A percentile compares a stretch with the other conserved stretches of the same genome.
These are phyloP conservation scores for Drosophila nr. medialis DNA, from an alignment of 2,888 invertebrate genomes.

Conservation along the genomic window DNA sequence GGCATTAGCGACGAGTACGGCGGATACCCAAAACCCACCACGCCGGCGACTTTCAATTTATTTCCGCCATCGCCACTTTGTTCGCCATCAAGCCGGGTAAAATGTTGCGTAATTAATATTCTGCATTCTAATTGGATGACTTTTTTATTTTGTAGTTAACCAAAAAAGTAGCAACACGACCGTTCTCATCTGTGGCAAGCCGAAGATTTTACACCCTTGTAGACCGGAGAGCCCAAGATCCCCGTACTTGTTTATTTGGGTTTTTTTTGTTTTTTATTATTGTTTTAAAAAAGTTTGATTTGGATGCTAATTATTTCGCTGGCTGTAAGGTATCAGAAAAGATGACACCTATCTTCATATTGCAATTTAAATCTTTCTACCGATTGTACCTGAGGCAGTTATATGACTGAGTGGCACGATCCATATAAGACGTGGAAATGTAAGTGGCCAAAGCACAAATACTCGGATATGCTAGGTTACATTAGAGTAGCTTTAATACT, in stretches of 20 bases:
- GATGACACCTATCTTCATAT: neutral
- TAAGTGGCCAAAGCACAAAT: neutral
- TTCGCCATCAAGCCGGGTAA: neutral
- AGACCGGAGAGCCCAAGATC: neutral
- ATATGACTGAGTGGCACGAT: neutral
- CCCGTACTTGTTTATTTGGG: neutral
- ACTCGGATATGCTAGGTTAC: neutral
- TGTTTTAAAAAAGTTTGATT: neutral
- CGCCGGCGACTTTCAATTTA: neutral
- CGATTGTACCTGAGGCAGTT: neutral
- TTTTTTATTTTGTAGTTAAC: constrained; percentile 37
- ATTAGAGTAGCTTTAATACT: neutral
- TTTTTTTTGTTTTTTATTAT: neutral
- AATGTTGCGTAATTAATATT: constrained; percentile 70
- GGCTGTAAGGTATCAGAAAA: neutral
- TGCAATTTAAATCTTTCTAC: neutral
- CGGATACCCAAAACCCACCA: neutral
- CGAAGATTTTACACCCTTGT: neutral
- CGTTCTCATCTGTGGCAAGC: neutral
- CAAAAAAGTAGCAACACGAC: neutral
- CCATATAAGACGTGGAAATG: neutral
- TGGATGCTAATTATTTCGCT: neutral
- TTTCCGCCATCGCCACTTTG: neutral
- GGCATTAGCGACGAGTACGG: neutral
- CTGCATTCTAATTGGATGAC: constrained; percentile 51